Base-by-base conservation (phyloP, 2,888 invertebrate species). In the Tipula confusa region DNA sequence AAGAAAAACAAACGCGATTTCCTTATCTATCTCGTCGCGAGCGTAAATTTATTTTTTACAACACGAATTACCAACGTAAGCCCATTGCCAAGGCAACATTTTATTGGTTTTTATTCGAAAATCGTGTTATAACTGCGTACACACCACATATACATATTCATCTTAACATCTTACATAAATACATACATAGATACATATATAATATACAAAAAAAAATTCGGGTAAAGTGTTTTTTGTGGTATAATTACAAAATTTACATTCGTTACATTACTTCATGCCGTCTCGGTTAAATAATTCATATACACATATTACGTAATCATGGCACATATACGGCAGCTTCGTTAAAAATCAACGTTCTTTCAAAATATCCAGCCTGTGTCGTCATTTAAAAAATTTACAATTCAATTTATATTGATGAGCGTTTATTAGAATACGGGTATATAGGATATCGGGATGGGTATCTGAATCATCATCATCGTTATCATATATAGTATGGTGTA, bases 371-470 rank as follows among this genome's bases (percentile, higher is more conserved):
- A 11, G 43, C 43, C 36, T 36, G 36, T 36, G 36, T 43, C 3
- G 24, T 24, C 64, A 24, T 64, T 64, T 64, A 64, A 64, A 64
- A 64, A 64, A 64, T 64, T 64, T 64, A 64, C 64, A 64, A 64
- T 64, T 64, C 64, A 64, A 64, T 64, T 64, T 64, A 64, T 24
- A 64, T 64, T 64, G 64, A 64, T 64, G 64, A 64, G 64, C 64
- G n/a, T 24, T 9, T 64, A 64, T 64, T 64, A 64, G 64, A 18
- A 64, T 15, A 43, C 5, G 43, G 7, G n/a, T n/a, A 64, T 64
- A 24, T 64, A 24, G 24, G 7, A 38, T 13, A 11, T 24, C 64
- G 64, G 64, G 24, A 64, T 64, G 24, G 64, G 64, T 24, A 24
- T 24, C 9, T 64, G 64, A 11, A 24, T 64, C 64, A 64, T 64